These are phyloP conservation scores for Dendronephthya gigantea DNA, from an alignment of 64 coral and sea anemone species.

Conservation along the genomic window DNA sequence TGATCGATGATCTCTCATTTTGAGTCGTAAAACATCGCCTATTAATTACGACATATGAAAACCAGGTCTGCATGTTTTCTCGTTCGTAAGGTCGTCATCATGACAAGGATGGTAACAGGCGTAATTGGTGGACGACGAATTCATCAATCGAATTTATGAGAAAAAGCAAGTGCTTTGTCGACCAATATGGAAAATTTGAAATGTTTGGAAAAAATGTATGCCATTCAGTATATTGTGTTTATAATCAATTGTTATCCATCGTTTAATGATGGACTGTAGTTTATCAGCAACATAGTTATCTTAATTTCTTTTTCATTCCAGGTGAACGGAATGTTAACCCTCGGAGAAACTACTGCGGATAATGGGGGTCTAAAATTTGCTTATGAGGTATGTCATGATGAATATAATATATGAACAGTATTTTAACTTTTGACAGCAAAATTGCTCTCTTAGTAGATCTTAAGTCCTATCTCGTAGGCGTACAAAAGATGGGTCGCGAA, in stretches of 20 bases:
- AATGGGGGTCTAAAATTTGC: constrained; percentile 74
- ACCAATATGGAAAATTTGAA: constrained; percentile 41
- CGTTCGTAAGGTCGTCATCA: constrained; percentile 44
- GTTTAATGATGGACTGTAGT: not conserved
- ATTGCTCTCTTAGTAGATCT: not conserved
- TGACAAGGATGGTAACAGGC: constrained; percentile 55
- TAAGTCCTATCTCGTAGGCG: not conserved
- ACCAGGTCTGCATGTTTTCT: not conserved
- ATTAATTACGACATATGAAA: no score
- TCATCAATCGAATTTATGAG: constrained; percentile 26
- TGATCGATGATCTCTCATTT: no score
- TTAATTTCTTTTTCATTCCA: not conserved
- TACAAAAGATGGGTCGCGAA: constrained; percentile 42
- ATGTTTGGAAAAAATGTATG: constrained; percentile 53
- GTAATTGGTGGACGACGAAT: constrained; percentile 48
- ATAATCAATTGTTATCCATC: not conserved
- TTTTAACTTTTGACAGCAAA: no score
- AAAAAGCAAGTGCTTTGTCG: constrained; percentile 35
- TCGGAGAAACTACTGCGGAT: constrained; percentile 82
- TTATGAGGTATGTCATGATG: constrained; percentile 52
- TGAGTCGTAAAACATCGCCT: no score
- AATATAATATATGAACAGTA: no score
- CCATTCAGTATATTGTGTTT: not conserved
- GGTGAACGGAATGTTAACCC: constrained; percentile 70
- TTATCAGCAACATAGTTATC: not conserved